Evolutionary conservation across 2,113 vertebrate genomes (phyloP), one percentile per base, ranked within the genome.

Genomic region (Nannospalax galili): DNA sequence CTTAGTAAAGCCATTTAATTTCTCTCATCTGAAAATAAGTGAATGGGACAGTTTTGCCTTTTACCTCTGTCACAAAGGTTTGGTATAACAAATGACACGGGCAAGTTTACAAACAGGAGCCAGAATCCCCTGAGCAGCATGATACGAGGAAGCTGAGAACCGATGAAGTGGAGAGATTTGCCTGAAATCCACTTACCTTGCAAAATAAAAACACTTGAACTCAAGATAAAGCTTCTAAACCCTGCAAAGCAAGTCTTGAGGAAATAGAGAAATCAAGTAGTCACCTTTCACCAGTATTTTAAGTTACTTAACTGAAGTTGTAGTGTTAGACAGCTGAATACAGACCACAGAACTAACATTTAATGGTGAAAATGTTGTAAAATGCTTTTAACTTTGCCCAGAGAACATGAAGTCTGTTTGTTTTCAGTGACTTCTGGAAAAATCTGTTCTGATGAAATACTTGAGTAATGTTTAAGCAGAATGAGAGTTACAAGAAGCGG

Each of bases 391-490:
- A 96, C 93, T 96, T 97, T 97, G 87, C 93, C 87, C 64, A 42
- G 24, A 35, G 72, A 95, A 89, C 91, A 97, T 32, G 17, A 95
- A 75, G 52, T 97, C 80, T 97, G n/a, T 98, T 98, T 98, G 95
- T 1, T 96, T 98, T 97, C 48, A 91, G 67, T 84, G 37, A 91
- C 87, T 94, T 37, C 60, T 62, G 88, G 37, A n/a, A 92, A 94
- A 84, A 42, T 48, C 48, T 82, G n/a, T 32, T 92, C 30, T 98
- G 97, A 97, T 98, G 98, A 98, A 98, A 98, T 86, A 89, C 42
- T n/a, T 98, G 88, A 97, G 85, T 97, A 98, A 97, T 96, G 93
- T 98, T 98, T 98, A 97, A 98, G 58, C 58, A 75, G 65, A 91
- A 72, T 9, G 52, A 32, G 26, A 92, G 20, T 79, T n/a, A 86